A percentile compares a stretch with the other conserved stretches of the same genome.
Conservation (phyloP, 2,113 vertebrate species). For the Aplodontia rufa region DNA sequence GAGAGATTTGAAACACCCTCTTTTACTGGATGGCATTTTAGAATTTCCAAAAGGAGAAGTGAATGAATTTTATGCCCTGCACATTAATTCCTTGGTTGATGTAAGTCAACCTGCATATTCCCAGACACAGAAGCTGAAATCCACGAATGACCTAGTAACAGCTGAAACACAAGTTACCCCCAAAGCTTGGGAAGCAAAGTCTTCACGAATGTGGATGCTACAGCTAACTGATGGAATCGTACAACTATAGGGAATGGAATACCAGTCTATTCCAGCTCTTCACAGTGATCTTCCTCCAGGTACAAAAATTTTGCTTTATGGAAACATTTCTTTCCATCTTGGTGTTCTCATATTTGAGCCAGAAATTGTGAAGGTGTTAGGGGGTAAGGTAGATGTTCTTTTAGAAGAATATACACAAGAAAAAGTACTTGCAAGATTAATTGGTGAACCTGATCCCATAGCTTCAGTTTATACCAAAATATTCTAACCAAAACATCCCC, state of each 20-base stretch:
- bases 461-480: background rate
- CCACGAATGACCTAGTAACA: background rate
- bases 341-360: too few species aligned
- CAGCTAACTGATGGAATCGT: too few species aligned
- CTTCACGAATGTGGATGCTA: too few species aligned
- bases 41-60: too few species aligned
- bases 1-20: background rate
- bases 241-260: too few species aligned
- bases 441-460: background rate
- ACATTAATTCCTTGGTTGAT: background rate
- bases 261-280: too few species aligned
- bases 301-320: background rate
- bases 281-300: too few species aligned
- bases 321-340: too few species aligned
- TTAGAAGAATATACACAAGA: background rate
- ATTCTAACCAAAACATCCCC: constrained; percentile 40
- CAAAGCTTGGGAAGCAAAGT: too few species aligned
- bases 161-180: too few species aligned
- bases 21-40: background rate
- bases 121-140: background rate
- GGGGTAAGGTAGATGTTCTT: too few species aligned
- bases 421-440: background rate
- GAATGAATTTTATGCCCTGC: too few species aligned
- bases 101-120: background rate
- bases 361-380: background rate